These are phyloP conservation scores for Alloplasta piceator DNA, from an alignment of 2,888 invertebrate species.

Conservation along the genomic window DNA sequence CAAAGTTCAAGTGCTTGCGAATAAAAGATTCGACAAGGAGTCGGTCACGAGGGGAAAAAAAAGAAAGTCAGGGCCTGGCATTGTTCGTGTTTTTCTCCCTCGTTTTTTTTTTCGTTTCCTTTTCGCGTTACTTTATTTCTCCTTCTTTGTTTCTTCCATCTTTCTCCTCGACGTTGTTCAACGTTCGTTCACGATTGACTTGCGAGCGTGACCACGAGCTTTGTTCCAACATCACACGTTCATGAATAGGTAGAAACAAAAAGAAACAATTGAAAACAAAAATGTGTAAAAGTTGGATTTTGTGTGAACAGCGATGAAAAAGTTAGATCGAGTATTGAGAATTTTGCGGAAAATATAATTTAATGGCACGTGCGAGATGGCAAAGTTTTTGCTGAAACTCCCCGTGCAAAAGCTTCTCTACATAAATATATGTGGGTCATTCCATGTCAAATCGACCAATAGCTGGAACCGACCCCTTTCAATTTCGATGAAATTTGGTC, in stretches of 20 bases:
- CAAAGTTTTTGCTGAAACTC: conserved; percentile 2
- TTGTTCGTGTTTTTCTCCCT: conserved; percentile 39
- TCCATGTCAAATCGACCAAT: no score
- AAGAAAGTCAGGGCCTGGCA: not conserved
- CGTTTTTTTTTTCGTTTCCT: conserved; percentile 4
- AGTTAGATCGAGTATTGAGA: conserved; percentile 23
- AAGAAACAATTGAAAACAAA: not conserved
- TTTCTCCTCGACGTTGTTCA: conserved; percentile 8
- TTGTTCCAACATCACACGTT: not conserved
- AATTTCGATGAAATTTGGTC: no score
- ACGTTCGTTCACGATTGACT: conserved; percentile 41
- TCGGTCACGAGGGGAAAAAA: conserved; percentile 24
- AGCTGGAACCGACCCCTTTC: no score
- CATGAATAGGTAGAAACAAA: no score
- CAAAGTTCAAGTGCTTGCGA: conserved; percentile 36
- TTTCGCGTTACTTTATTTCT: not conserved
- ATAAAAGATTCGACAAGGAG: conserved; percentile 42
- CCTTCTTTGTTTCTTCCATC: not conserved
- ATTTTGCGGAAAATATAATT: conserved; percentile 43
- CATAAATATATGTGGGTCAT: not conserved
- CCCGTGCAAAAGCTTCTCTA: not conserved
- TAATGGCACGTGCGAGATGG: conserved; percentile 24
- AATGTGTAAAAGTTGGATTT: not conserved
- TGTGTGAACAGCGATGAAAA: not conserved
- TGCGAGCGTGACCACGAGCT: not conserved